phyloP scores from a whole-genome alignment of 2,888 invertebrate species.

The Leucophenga montana region DNA sequence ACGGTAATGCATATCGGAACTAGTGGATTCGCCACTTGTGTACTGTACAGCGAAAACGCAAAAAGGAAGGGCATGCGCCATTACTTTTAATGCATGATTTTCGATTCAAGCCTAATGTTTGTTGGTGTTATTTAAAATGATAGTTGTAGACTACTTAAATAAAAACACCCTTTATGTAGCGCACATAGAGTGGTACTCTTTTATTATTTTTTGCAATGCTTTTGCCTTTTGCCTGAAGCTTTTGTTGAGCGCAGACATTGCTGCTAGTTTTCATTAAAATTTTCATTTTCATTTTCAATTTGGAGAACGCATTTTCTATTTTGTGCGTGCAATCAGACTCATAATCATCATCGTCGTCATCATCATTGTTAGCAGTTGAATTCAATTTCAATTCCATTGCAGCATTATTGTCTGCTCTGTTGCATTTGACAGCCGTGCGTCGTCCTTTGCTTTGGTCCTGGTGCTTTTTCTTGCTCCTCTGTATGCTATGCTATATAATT shows the following conservation, averaged over 20 bases:
- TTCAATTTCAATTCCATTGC: constrained; percentile 58
- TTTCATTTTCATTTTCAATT: constrained; percentile 61
- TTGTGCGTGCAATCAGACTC: neutral
- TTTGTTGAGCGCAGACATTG: neutral
- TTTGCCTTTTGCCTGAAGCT: no score
- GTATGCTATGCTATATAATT: constrained; percentile 48
- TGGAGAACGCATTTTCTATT: constrained; percentile 21
- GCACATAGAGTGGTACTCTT: no score
- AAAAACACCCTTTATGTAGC: no score
- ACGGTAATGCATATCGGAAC: no score
- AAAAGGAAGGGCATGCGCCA: no score
- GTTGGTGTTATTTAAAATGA: no score
- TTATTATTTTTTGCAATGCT: no score
- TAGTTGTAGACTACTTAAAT: no score
- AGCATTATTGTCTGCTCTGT: constrained; percentile 57
- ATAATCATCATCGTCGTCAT: neutral
- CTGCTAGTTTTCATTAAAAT: constrained; percentile 38
- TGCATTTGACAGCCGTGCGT: constrained; percentile 28
- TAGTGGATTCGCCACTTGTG: no score
- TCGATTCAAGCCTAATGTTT: no score
- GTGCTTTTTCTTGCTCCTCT: constrained; percentile 25
- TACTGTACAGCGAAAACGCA: no score
- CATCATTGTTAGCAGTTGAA: constrained; percentile 49
- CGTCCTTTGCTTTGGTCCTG: constrained; percentile 1
- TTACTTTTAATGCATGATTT: no score